Percentiles rank a stretch among this genome's conserved stretches.
These are phyloP conservation scores for Tachycineta bicolor DNA, from an alignment of 2,113 vertebrate species.

Conservation along the genomic window DNA sequence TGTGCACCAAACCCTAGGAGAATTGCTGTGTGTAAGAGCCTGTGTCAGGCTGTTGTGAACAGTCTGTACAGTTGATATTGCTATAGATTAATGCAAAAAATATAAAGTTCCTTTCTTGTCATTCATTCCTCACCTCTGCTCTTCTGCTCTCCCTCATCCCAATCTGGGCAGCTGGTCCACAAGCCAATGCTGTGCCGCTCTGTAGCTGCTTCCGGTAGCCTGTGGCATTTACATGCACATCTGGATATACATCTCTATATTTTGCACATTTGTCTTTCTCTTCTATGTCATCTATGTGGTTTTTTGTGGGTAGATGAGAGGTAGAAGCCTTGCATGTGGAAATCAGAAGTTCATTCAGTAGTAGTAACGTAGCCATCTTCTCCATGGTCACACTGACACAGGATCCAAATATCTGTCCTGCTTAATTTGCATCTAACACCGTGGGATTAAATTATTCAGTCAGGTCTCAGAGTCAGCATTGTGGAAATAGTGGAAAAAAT, in stretches of 20 bases:
- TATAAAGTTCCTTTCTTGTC: background rate
- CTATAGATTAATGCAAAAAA: background rate
- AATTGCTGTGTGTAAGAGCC: background rate
- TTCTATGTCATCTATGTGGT: background rate
- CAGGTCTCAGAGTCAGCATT: background rate
- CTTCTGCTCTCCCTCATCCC: background rate
- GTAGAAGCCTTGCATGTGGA: background rate
- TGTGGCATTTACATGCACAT: background rate
- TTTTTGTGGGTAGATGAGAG: background rate
- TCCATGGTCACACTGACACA: background rate
- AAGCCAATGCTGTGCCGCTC: background rate
- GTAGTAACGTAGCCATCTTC: background rate
- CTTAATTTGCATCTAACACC: background rate
- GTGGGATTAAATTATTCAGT: background rate
- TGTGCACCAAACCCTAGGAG: background rate
- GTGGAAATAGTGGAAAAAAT: background rate
- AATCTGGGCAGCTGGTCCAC: background rate
- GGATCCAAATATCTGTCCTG: background rate
- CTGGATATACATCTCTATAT: background rate
- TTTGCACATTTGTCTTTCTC: background rate
- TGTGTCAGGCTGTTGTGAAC: background rate
- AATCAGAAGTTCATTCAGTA: background rate
- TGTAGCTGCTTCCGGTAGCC: background rate
- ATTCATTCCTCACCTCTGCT: background rate
- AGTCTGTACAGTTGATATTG: background rate